Evolutionary conservation across 2,797 vertebrate species (phyloP), one percentile per base, ranked within the genome.

Genomic region (Taeniopygia guttata): DNA sequence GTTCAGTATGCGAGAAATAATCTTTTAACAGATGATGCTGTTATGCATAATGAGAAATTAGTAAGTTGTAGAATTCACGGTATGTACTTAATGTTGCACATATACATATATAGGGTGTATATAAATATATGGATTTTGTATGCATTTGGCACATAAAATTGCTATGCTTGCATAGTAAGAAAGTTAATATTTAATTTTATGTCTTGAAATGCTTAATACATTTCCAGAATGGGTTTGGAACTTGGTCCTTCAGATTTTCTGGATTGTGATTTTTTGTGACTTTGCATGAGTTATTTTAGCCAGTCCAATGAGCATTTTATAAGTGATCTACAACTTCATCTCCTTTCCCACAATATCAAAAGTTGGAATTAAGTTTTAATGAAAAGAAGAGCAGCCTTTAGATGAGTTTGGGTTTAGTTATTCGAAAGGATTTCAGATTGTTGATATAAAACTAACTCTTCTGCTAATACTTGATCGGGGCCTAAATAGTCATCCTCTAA

Each of bases 181-280:
- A 94, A 95, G 83, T 95, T 95, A 95, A 96, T 93, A 54, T 68
- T 93, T 93, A 84, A 25, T 84, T 91, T 58, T 78, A 30, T 23
- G 19, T 45, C 56, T 90, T 56, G 42, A 83, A 72, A 63, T 73
- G 58, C 26, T 29, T 84, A 82, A 52, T 54, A 18, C 13, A 7
- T 87, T 93, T 82, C 64, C 58, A 83, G 89, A 45, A 87, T 56
- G 38, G 14, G 40, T 83, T 76, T 73, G 64, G 85, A 86, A 95
- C 75, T 91, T 87, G 45, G 45, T 63, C 83, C 70, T 70, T 34
- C 40, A 56, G 48, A 68, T 90, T 78, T 94, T 80, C 77, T 88
- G 90, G 34, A 17, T 10, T 60, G 83, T 60, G 93, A 38, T 60
- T 91, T 84, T 84, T 74, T 46, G 42, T 49, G 58, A 67, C 62